These are phyloP conservation scores for Oryzaephilus surinamensis DNA, from an alignment of 1,140 invertebrate species.

Conservation along the genomic window DNA sequence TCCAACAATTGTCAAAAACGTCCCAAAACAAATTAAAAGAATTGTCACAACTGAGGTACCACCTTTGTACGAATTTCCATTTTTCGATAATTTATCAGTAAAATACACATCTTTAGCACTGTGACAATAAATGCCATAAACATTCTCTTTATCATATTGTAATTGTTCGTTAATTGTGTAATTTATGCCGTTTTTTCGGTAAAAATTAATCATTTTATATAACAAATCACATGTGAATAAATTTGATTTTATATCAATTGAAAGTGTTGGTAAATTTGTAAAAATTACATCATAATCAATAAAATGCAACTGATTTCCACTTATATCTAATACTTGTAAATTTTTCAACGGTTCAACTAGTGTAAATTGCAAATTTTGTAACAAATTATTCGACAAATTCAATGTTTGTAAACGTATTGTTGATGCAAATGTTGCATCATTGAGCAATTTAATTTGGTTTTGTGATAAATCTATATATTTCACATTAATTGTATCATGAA, in stretches of 20 bases:
- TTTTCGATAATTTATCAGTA: no score
- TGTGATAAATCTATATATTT: slow-evolving; percentile 16
- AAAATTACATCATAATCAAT: slow-evolving; percentile 28
- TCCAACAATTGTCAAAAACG: not conserved
- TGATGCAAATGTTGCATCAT: slow-evolving; percentile 16
- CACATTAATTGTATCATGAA: slow-evolving; percentile 9
- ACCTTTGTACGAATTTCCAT: no score
- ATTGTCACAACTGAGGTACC: no score
- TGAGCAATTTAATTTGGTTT: slow-evolving; percentile 17
- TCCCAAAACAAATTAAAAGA: not conserved
- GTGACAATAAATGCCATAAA: slow-evolving; percentile 22
- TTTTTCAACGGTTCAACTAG: slow-evolving; percentile 21
- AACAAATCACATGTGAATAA: slow-evolving; percentile 26
- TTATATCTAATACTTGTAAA: slow-evolving; percentile 23
- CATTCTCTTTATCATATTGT: slow-evolving; percentile 26
- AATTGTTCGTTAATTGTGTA: slow-evolving; percentile 26
- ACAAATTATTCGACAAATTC: slow-evolving; percentile 26
- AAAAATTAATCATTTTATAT: slow-evolving; percentile 23
- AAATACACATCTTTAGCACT: not conserved
- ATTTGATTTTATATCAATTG: slow-evolving; percentile 28
- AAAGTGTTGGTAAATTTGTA: slow-evolving; percentile 21
- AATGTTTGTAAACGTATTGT: slow-evolving; percentile 21
- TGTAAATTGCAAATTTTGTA: slow-evolving; percentile 21
- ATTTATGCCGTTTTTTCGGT: slow-evolving; percentile 21
- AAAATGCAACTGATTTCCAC: slow-evolving; percentile 23